Percentiles rank a stretch among this genome's conserved stretches.
These are phyloP conservation scores for Apis laboriosa DNA, from an alignment of 1,140 invertebrate genomes.

Conservation along the genomic window DNA sequence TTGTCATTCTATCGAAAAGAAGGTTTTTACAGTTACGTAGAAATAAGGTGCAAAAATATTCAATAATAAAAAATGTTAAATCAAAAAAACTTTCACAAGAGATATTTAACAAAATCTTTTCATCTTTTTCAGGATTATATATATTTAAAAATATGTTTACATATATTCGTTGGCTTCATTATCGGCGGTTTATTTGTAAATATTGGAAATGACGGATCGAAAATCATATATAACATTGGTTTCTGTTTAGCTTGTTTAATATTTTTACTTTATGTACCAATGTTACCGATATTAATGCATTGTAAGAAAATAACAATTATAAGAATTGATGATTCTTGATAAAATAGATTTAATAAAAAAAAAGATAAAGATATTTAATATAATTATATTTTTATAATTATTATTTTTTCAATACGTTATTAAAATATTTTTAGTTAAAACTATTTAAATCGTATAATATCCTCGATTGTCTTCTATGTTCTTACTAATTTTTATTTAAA, in stretches of 20 bases:
- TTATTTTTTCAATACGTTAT: too few species aligned
- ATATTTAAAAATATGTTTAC: conserved; percentile 85
- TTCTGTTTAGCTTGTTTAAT: conserved; percentile 90
- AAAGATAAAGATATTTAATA: neutral
- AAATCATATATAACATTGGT: conserved; percentile 90
- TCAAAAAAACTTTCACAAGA: neutral
- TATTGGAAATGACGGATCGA: conserved; percentile 89
- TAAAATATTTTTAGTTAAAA: neutral
- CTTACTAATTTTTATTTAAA: neutral
- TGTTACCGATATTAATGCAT: conserved; percentile 88
- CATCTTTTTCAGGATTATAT: conserved; percentile 85
- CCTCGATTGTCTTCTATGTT: neutral
- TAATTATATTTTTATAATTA: neutral
- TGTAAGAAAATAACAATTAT: conserved; percentile 82
- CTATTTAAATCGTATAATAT: neutral
- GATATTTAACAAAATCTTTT: conserved; percentile 22
- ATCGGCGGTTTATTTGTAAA: conserved; percentile 86
- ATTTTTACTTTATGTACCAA: conserved; percentile 89
- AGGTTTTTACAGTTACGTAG: conserved; percentile 88
- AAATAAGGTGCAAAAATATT: conserved; percentile 83
- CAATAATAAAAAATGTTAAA: neutral
- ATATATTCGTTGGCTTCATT: conserved; percentile 86
- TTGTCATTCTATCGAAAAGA: conserved; percentile 83
- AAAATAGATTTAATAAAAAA: too few species aligned
- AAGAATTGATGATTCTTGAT: neutral